Evolutionary conservation across 2,113 vertebrate genomes (phyloP), one percentile per base, ranked within the genome.

Genomic region (Prietella phreatophila): DNA sequence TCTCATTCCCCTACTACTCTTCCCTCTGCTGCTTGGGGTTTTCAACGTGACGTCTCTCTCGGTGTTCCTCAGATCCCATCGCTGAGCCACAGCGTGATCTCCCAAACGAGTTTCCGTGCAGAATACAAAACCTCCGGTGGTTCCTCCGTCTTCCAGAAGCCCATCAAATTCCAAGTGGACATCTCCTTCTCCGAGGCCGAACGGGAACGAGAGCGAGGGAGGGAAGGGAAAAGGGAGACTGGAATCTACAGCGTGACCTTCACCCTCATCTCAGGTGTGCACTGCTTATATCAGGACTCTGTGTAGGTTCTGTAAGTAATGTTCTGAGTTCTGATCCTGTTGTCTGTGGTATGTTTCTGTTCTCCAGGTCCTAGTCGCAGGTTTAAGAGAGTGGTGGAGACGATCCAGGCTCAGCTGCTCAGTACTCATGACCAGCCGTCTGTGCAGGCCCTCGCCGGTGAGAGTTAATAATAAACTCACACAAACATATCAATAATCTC

Each of bases 71-170:
- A 97, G 97, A 97, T 98, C 91, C 97, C 97, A 65, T 97, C 97
- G 83, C 95, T 98, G 94, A 97, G 97, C 93, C 97, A 98, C 95
- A 98, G 97, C 14, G 97, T 98, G 85, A 94, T 97, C 92, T 97
- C 97, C 76, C 97, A 98, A 94, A 97, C 97, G 92, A 97, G 97
- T 94, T 98, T 98, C 94, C 95, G 97, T 91, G 97, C 97, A 7
- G 97, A 98, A 90, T 97, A 97, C 91, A 97, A 97, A 91, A 96
- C 96, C 86, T 95, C 96, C 0, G 96, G 97, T 0, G 96, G 97
- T 76, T 96, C 97, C 56, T 96, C 97, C 50, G 97, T 97, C 94
- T 97, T 98, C 96, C 97, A 98, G 96, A 98, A 98, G 92, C 97
- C 97, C 3, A 96, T 97, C 91, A 97, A 97, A 91, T 98, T 98